Percentiles rank a stretch among this genome's conserved stretches.
phyloP scores from a whole-genome alignment of 2,888 invertebrate genomes.

The Thysanoteuthis rhombus region DNA sequence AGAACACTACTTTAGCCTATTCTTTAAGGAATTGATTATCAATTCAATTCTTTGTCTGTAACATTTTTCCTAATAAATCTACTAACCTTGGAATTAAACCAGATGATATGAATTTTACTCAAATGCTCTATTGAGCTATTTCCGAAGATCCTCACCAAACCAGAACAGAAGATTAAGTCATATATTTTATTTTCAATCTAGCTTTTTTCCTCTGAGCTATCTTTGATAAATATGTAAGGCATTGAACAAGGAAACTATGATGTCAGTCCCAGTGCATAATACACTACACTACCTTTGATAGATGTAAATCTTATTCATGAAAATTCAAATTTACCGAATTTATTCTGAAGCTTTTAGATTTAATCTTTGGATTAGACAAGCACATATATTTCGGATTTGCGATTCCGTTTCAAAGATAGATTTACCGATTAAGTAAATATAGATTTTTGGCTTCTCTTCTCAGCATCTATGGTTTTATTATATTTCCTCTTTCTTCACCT shows the following conservation, averaged over 20 bases:
- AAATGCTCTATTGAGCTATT: no score
- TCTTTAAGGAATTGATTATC: no score
- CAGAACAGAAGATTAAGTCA: no score
- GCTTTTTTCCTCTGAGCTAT: no score
- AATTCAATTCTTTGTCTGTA: no score
- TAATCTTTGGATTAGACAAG: background rate
- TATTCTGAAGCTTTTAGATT: background rate
- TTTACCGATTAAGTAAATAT: background rate
- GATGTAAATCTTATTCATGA: background rate
- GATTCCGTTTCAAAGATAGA: constrained; percentile 12
- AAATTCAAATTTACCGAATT: background rate
- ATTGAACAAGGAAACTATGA: background rate
- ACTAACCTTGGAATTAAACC: no score
- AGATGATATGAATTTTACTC: no score
- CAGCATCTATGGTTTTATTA: background rate
- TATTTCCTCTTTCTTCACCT: background rate
- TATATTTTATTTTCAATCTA: no score
- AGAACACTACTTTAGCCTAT: no score
- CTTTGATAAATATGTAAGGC: no score
- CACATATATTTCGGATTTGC: background rate
- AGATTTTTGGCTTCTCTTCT: background rate
- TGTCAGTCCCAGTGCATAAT: background rate
- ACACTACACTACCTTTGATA: background rate
- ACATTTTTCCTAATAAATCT: no score
- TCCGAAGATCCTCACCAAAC: no score